Evolutionary conservation across 2,888 invertebrate genomes (phyloP), one percentile per base, ranked within the genome.

Genomic region (Oligia fasciuncula): DNA sequence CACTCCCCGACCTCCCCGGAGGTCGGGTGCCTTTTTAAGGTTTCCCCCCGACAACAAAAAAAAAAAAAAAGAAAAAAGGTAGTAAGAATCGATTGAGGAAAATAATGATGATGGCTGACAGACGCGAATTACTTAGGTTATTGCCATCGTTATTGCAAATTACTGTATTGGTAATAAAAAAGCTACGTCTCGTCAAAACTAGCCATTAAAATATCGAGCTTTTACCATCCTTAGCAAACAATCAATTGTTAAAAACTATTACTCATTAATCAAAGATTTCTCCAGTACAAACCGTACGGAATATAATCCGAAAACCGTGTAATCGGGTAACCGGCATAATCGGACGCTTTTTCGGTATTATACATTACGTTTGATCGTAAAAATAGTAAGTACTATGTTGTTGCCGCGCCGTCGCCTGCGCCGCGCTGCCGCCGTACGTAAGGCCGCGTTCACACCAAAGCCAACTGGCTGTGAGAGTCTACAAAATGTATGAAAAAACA

Each of bases 281-380:
- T 80, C 68, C 73, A 69, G n/a, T 71, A 79, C 72, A 77, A 84
- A 87, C 81, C 80, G 78, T 67, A 79, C 65, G 73, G 70, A 81
- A 81, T 83, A 77, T 63, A 71, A 90, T 87, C 82, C 67, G 79
- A 76, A 73, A 74, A 85, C 76, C 85, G 86, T 90, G 86, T 84
- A 49, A 49, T 49, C 49, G 49, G 13, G 4, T 49, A 49, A 49
- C 49, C 83, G 74, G 81, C 70, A 81, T 84, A 87, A 86, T 87
- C 90, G 77, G 87, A 83, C 86, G 91, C 93, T 94, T 93, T 93
- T 93, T 93, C 88, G 87, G 90, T 91, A 92, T 94, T 93, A 94
- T 88, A 87, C 86, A 88, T 90, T 83, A 90, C 86, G 87, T 89
- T 80, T 87, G 89, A 87, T 89, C 90, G 90, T 93, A 93, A 94